Percentiles rank a stretch among this genome's conserved stretches.
phyloP scores from a whole-genome alignment of 2,113 vertebrate genomes.

The Salvator merianae region DNA sequence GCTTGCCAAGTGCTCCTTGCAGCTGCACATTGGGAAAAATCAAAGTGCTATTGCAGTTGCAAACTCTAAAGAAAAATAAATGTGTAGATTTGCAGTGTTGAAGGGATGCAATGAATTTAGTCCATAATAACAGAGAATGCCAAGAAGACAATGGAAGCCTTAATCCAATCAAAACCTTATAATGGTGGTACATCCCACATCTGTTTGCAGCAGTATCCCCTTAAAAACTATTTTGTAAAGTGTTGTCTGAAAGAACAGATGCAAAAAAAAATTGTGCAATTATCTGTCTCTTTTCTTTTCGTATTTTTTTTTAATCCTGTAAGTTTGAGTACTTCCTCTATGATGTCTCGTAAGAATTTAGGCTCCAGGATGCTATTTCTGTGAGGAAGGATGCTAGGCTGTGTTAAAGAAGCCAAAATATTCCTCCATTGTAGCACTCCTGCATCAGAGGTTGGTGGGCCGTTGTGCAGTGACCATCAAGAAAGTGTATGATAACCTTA shows the following conservation, averaged over 20 bases:
- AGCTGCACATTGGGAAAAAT: slow-evolving; percentile 53
- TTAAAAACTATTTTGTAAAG: slow-evolving; percentile 53
- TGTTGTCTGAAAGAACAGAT: slow-evolving; percentile 62
- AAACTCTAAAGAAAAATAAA: slow-evolving; percentile 56
- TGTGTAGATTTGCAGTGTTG: slow-evolving; percentile 27
- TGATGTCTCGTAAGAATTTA: slow-evolving; percentile 48
- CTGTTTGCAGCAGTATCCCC: slow-evolving; percentile 49
- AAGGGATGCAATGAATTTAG: slow-evolving; percentile 31
- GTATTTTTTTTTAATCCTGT: slow-evolving; percentile 53
- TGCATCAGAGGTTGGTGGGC: slow-evolving; percentile 59
- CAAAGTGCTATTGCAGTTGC: slow-evolving; percentile 53
- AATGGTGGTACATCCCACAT: slow-evolving; percentile 40
- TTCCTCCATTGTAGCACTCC: slow-evolving; percentile 60
- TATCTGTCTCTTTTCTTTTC: slow-evolving; percentile 39
- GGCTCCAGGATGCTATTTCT: slow-evolving; percentile 48
- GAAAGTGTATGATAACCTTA: slow-evolving; percentile 60
- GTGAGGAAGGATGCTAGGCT: slow-evolving; percentile 45
- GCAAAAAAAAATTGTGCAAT: slow-evolving; percentile 60
- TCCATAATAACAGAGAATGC: slow-evolving; percentile 40
- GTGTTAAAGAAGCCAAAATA: slow-evolving; percentile 41
- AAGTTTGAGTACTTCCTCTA: slow-evolving; percentile 48
- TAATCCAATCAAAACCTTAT: slow-evolving; percentile 70
- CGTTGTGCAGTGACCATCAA: slow-evolving; percentile 57
- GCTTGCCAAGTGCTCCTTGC: slow-evolving; percentile 51
- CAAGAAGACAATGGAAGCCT: slow-evolving; percentile 73